These are phyloP conservation scores for Drosophila sturtevanti DNA, from an alignment of 1,140 invertebrate species.

Conservation along the genomic window DNA sequence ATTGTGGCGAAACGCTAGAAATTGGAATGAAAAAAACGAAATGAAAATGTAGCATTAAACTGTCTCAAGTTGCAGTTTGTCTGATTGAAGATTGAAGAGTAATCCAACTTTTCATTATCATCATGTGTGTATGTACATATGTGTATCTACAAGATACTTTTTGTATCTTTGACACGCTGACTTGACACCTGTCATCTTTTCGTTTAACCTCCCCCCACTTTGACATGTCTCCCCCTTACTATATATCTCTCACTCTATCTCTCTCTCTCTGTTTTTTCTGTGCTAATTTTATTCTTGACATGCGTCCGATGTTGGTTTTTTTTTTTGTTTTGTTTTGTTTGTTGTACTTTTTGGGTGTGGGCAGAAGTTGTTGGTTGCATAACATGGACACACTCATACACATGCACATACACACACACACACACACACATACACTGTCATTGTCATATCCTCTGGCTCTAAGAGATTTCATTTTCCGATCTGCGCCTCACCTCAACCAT, in stretches of 20 bases:
- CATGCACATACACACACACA: constrained; percentile 25
- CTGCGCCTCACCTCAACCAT: constrained; percentile 37
- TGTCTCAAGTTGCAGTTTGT: constrained; percentile 6
- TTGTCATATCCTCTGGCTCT: constrained; percentile 51
- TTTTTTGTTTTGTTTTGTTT: constrained; percentile 18
- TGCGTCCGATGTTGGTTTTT: constrained; percentile 33
- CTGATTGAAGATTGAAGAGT: constrained; percentile 37
- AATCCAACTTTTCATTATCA: constrained; percentile 25
- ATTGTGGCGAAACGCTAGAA: background rate
- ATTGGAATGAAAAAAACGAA: background rate
- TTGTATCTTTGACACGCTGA: constrained; percentile 52
- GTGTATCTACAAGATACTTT: constrained; percentile 38
- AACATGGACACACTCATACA: constrained; percentile 28
- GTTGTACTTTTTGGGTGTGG: constrained; percentile 26
- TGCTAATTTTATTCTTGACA: constrained; percentile 65
- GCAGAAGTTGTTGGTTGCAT: constrained; percentile 46
- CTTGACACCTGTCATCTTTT: constrained; percentile 79
- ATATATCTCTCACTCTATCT: background rate
- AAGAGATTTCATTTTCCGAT: constrained; percentile 24
- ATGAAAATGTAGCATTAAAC: background rate
- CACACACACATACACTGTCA: constrained; percentile 13
- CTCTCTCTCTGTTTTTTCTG: constrained; percentile 5
- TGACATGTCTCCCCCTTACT: background rate
- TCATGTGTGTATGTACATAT: constrained; percentile 12
- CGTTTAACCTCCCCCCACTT: constrained; percentile 50